These are phyloP conservation scores for Orussus abietinus DNA, from an alignment of 1,140 invertebrate genomes.

Conservation along the genomic window DNA sequence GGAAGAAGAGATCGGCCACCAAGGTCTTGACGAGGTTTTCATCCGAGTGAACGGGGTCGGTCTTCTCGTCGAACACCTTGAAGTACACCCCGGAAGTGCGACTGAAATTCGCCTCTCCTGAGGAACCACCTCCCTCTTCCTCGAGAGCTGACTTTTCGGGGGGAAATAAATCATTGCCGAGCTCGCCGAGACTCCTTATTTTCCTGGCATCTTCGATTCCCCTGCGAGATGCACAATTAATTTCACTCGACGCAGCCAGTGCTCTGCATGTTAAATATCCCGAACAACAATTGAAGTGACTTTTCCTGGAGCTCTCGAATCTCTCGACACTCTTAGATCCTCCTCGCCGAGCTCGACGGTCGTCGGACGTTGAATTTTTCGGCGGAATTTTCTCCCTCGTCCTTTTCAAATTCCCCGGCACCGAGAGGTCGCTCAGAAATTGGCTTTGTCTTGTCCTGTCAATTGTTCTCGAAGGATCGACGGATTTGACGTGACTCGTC, in stretches of 20 bases:
- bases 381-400: constrained; percentile 4
- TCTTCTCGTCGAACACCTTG: constrained; percentile 3
- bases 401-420: not conserved
- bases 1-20: not conserved
- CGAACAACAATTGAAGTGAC: not conserved
- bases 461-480: too few species aligned
- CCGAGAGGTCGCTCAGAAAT: constrained; percentile 1
- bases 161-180: too few species aligned
- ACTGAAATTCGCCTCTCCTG: too few species aligned
- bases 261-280: too few species aligned
- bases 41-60: not conserved
- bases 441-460: not conserved
- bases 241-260: too few species aligned
- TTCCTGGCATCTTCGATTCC: too few species aligned
- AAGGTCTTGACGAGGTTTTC: not conserved
- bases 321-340: constrained; percentile 8
- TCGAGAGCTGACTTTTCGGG: too few species aligned
- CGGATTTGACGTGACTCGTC: too few species aligned
- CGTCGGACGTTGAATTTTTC: constrained; percentile 11
- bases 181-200: too few species aligned
- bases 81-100: not conserved
- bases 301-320: not conserved
- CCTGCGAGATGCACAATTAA: too few species aligned
- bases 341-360: constrained; percentile 20
- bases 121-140: too few species aligned